These are phyloP conservation scores for Yponomeuta sedellus DNA, from an alignment of 2,888 invertebrate species.

Conservation along the genomic window DNA sequence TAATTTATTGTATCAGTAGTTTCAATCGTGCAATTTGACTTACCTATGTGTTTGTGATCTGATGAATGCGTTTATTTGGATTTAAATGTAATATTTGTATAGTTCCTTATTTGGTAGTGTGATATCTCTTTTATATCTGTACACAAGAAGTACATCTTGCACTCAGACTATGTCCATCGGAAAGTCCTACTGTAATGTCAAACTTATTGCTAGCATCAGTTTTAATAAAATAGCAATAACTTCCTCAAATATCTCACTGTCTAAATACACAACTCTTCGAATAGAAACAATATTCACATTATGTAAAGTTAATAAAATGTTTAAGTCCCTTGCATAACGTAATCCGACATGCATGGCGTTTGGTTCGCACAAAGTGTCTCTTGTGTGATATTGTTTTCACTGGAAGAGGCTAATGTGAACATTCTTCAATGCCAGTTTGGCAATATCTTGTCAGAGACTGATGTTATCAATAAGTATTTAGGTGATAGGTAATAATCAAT, in stretches of 20 bases:
- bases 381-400: slow-evolving; percentile 42
- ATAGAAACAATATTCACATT: slow-evolving; percentile 30
- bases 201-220: slow-evolving; percentile 68
- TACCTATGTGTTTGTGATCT: slow-evolving; percentile 70
- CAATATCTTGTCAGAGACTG: slow-evolving; percentile 61
- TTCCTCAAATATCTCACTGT: slow-evolving; percentile 25
- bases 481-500: background rate
- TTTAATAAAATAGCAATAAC: slow-evolving; percentile 51
- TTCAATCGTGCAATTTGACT: slow-evolving; percentile 67
- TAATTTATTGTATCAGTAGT: slow-evolving; percentile 69
- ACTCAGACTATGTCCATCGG: slow-evolving; percentile 30
- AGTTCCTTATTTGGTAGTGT: slow-evolving; percentile 72
- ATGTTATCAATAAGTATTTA: slow-evolving; percentile 59
- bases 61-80: slow-evolving; percentile 64
- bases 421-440: slow-evolving; percentile 38
- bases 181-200: slow-evolving; percentile 32
- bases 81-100: slow-evolving; percentile 63
- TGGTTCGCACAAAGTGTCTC: slow-evolving; percentile 34
- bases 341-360: background rate
- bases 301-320: slow-evolving; percentile 13
- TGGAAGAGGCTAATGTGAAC: slow-evolving; percentile 23
- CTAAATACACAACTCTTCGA: slow-evolving; percentile 28
- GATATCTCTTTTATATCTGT: slow-evolving; percentile 44
- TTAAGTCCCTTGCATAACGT: background rate
- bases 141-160: slow-evolving; percentile 3